Evolutionary conservation across 1,140 invertebrate species (phyloP).

Genomic region (Tetragonula clypearis): DNA sequence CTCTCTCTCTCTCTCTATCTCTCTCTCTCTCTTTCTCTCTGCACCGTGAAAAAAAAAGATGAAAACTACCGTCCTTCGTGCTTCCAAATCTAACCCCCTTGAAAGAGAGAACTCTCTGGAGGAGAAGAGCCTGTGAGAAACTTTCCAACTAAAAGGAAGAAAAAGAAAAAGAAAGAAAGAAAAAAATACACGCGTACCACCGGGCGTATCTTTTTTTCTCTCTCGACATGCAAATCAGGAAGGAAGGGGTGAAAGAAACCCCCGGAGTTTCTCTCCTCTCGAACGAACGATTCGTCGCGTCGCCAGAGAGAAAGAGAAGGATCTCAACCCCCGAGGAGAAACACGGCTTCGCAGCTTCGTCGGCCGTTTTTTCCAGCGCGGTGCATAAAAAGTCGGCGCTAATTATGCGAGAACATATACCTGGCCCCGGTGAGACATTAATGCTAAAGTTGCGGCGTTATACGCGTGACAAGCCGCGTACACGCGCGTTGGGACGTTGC

Average conservation of each 20-base stretch:
- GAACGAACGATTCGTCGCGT: conserved; percentile 5
- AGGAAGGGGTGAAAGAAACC: conserved; percentile 17
- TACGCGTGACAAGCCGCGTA: conserved; percentile 74
- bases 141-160: background rate
- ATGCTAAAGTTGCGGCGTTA: conserved; percentile 73
- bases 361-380: conserved; percentile 57
- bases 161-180: background rate
- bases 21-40: too few relatives aligned
- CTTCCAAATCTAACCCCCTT: background rate
- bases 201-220: background rate
- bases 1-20: too few relatives aligned
- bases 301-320: background rate
- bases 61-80: background rate
- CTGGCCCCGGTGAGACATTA: conserved; percentile 71
- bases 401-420: conserved; percentile 78
- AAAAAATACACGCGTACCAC: conserved; percentile 23
- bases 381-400: conserved; percentile 67
- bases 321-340: conserved; percentile 24
- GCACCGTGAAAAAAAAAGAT: background rate
- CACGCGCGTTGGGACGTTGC: conserved; percentile 62
- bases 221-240: conserved; percentile 41
- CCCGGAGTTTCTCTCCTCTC: background rate
- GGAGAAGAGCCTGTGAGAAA: conserved; percentile 36
- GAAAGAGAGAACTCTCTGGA: background rate
- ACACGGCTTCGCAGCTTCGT: background rate